Conservation (phyloP, 2,113 vertebrate genomes). For the Artemisiospiza belli region DNA sequence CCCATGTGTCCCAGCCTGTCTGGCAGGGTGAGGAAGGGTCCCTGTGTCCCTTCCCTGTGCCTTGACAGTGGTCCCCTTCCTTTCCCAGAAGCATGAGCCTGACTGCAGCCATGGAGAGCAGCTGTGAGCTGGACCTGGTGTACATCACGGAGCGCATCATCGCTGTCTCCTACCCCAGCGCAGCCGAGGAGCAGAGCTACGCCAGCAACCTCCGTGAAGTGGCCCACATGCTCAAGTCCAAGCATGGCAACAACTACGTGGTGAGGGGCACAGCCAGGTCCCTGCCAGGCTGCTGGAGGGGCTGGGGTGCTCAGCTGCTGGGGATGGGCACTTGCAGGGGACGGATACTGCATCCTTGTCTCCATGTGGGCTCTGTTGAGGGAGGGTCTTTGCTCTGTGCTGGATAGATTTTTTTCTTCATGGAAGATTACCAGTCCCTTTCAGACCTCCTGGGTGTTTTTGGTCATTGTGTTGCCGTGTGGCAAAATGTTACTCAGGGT, state of each 20-base stretch:
- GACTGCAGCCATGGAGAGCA: slow-evolving; percentile 87
- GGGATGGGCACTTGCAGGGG: background rate
- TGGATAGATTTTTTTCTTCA: background rate
- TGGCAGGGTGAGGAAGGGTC: background rate
- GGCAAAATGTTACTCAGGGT: background rate
- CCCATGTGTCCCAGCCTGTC: background rate
- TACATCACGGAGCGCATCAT: slow-evolving; percentile 77
- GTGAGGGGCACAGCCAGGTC: slow-evolving; percentile 53
- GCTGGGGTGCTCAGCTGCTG: background rate
- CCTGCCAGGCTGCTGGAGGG: background rate
- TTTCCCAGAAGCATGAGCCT: slow-evolving; percentile 66
- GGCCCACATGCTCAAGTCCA: slow-evolving; percentile 95
- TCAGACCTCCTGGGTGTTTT: background rate
- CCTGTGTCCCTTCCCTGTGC: fast-evolving
- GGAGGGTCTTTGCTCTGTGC: background rate
- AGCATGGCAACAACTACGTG: slow-evolving; percentile 94
- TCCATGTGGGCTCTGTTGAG: background rate
- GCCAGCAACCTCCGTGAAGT: slow-evolving; percentile 90
- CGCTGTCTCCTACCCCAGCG: slow-evolving; percentile 88
- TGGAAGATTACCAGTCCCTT: background rate
- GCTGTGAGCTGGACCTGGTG: slow-evolving; percentile 90
- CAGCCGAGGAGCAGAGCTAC: slow-evolving; percentile 87
- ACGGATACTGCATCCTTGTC: background rate
- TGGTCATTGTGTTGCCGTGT: background rate
- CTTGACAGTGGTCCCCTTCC: background rate